Evolutionary conservation across 2,888 invertebrate genomes (phyloP).

Genomic region (Apotomis capreana): DNA sequence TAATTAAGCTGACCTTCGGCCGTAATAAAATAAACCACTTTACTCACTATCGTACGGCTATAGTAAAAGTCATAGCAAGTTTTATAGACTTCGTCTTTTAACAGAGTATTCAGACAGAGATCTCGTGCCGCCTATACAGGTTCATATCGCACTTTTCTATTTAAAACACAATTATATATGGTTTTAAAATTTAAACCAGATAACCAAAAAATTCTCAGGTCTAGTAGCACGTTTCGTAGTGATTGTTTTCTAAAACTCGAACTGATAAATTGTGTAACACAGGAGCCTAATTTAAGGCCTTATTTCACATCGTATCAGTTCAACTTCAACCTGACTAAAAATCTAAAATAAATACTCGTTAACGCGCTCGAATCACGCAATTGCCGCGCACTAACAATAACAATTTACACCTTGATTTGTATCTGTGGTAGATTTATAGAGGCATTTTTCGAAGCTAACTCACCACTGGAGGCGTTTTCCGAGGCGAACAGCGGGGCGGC

Average conservation of each 20-base stretch:
- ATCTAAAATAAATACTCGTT: conserved; percentile 16
- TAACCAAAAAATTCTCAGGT: too few species aligned
- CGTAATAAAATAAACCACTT: conserved; percentile 15
- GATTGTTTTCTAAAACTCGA: too few species aligned
- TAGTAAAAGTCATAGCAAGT: neutral
- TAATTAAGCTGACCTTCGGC: neutral
- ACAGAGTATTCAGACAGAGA: neutral
- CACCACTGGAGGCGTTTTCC: conserved; percentile 83
- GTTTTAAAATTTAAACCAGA: too few species aligned
- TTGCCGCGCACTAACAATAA: neutral
- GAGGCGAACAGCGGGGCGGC: conserved; percentile 83
- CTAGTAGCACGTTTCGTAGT: too few species aligned
- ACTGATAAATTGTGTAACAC: too few species aligned
- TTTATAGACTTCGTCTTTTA: neutral
- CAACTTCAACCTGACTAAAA: conserved; percentile 7
- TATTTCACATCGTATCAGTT: neutral
- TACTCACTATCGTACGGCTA: conserved; percentile 2
- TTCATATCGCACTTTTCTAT: neutral
- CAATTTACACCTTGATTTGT: conserved; percentile 35
- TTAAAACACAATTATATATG: too few species aligned
- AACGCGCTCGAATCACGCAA: conserved; percentile 28
- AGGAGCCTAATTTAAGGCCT: too few species aligned
- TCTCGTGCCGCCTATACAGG: neutral
- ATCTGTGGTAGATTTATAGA: conserved; percentile 33
- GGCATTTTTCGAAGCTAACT: conserved; percentile 49